Percentiles rank a stretch among this genome's conserved stretches.
Evolutionary conservation across 2,888 invertebrate genomes (phyloP).

Genomic region (Drosophila austrosaltans): DNA sequence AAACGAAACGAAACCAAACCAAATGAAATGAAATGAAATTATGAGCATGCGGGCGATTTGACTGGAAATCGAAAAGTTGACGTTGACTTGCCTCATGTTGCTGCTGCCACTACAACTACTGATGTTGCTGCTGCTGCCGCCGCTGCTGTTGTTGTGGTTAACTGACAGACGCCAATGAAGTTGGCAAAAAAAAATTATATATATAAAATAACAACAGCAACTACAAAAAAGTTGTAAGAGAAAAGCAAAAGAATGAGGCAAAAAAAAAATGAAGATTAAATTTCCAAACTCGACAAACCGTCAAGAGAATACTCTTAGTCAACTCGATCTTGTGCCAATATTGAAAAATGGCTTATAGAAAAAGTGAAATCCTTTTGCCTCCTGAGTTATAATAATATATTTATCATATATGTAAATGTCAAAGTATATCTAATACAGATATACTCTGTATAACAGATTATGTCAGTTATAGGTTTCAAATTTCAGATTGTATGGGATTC

Average conservation of each 20-base stretch:
- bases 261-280: conserved; percentile 4
- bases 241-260: conserved; percentile 13
- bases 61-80: conserved; percentile 22
- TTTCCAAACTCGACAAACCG: conserved; percentile 9
- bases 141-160: conserved; percentile 10
- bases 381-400: no score
- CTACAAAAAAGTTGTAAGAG: conserved; percentile 8
- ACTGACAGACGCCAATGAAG: conserved; percentile 25
- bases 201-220: conserved; percentile 4
- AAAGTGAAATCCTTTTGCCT: no score
- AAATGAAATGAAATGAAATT: conserved; percentile 50
- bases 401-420: no score
- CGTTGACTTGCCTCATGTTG: conserved; percentile 15
- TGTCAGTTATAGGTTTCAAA: no score
- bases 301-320: neutral
- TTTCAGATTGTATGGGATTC: no score
- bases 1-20: conserved; percentile 44
- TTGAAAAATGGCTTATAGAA: no score
- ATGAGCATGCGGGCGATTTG: conserved; percentile 72
- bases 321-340: no score
- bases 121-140: neutral
- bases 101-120: neutral
- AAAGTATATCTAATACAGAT: no score
- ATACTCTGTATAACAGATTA: no score
- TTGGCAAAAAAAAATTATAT: conserved; percentile 7